Evolutionary conservation across 2,888 invertebrate genomes (phyloP), one percentile per base, ranked within the genome.

Genomic region (Exephanes ischioxanthus): DNA sequence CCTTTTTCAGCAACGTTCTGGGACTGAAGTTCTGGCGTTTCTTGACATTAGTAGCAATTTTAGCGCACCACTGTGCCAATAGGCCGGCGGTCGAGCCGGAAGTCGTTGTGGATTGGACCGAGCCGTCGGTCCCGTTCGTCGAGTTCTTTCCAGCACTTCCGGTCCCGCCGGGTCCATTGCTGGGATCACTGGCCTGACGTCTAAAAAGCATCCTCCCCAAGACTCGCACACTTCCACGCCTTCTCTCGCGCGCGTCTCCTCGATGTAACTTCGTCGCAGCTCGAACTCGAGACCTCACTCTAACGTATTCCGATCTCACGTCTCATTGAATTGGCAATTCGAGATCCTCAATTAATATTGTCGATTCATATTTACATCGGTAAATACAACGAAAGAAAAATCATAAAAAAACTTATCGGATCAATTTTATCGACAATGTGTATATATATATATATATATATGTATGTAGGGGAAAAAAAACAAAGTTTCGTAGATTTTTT

Each of bases 11-110:
- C 71, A 93, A 82, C 26, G 90, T 90, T 83, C 89, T 90, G 9
- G 92, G 90, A 41, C 91, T 91, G 83, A 93, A 92, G 79, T 90
- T 88, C 68, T 92, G 93, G 58, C 93, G 90, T 84, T 91, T 91
- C 87, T 93, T 93, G 77, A 93, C 93, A 88, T 93, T 93, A 37
- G 93, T 92, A n/a, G 93, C 90, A 51, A 94, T 91, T 79, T 91
- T 92, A 22, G 93, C 89, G 89, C 93, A 93, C 93, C 93, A 93
- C 80, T 93, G 94, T 86, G 92, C 90, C 86, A 93, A 82, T 14
- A 91, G 89, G 33, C 91, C 90, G 81, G 92, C 89, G 63, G 87
- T 87, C 81, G 87, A 82, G 73, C 88, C 84, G 83, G 89, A 86
- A 67, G 91, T 89, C 16, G 91, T 88, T 80, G 91, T 88, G 68